A percentile compares a stretch with the other conserved stretches of the same genome.
phyloP scores from a whole-genome alignment of 2,113 vertebrate genomes.

The Equus quagga region DNA sequence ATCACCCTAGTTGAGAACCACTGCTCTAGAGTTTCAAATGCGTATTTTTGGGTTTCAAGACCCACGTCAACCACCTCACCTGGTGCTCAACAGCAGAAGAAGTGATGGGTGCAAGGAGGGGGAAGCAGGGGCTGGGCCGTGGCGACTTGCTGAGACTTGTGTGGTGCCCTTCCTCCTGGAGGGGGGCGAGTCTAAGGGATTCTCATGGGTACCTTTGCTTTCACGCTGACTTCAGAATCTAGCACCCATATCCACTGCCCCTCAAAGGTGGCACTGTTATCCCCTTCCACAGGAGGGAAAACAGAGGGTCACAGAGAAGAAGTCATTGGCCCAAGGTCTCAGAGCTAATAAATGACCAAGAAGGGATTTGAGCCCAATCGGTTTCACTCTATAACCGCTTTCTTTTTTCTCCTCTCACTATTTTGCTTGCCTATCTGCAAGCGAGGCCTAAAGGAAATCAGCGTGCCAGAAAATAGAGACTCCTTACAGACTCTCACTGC shows the following conservation, averaged over 20 bases:
- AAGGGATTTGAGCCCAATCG: background rate
- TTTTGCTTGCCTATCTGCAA: background rate
- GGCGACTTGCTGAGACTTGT: background rate
- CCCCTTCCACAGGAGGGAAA: background rate
- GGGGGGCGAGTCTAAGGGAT: background rate
- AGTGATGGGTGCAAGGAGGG: background rate
- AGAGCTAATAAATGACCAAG: background rate
- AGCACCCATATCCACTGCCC: accelerated
- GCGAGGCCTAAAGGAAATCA: background rate
- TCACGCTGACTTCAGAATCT: background rate
- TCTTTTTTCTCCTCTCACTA: background rate
- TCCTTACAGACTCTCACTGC: background rate
- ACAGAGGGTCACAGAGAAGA: background rate
- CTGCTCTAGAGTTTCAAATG: background rate
- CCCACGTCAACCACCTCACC: background rate
- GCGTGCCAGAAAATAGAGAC: background rate
- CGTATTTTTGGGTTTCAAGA: background rate
- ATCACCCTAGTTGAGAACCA: no score
- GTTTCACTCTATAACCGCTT: background rate
- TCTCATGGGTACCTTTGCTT: background rate
- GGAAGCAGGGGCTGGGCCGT: background rate
- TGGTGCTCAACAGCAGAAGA: background rate
- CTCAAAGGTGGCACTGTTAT: background rate
- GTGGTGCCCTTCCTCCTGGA: background rate
- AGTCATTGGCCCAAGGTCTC: background rate